Conservation (phyloP, 1,140 invertebrate species). For the Hirudo medicinalis region DNA sequence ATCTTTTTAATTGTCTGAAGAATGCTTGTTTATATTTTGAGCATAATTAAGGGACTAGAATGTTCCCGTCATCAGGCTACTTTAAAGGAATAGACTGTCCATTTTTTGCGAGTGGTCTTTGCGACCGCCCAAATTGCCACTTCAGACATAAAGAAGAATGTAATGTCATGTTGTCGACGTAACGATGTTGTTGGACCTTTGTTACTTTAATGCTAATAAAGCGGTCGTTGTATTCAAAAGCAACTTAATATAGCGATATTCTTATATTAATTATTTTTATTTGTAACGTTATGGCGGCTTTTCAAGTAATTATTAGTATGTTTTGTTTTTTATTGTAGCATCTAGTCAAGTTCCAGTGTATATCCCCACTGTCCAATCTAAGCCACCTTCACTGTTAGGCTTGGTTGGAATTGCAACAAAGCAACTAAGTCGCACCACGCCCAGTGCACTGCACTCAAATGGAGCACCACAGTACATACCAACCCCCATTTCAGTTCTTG, state of each 20-base stretch:
- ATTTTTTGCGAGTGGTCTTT: slow-evolving; percentile 61
- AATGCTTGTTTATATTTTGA: no score
- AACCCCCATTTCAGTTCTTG: slow-evolving; percentile 3
- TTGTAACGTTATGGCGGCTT: neutral
- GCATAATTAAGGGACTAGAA: slow-evolving; percentile 34
- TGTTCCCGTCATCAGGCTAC: slow-evolving; percentile 72
- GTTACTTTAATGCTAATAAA: neutral
- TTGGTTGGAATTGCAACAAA: no score
- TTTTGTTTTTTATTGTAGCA: neutral
- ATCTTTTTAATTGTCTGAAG: no score
- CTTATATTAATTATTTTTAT: neutral
- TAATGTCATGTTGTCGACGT: neutral
- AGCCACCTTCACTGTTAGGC: neutral
- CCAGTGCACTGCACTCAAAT: neutral
- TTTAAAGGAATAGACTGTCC: slow-evolving; percentile 70
- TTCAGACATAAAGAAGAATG: slow-evolving; percentile 59
- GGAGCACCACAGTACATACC: slow-evolving; percentile 1
- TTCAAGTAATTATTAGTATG: neutral
- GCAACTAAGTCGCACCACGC: neutral
- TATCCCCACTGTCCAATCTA: neutral
- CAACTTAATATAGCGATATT: neutral
- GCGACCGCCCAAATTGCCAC: slow-evolving; percentile 74
- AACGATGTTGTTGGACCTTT: neutral
- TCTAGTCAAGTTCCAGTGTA: neutral
- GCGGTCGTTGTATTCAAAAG: no score